Evolutionary conservation across 2,797 vertebrate genomes (phyloP), one percentile per base, ranked within the genome.

Genomic region (Lophura swinhoii): DNA sequence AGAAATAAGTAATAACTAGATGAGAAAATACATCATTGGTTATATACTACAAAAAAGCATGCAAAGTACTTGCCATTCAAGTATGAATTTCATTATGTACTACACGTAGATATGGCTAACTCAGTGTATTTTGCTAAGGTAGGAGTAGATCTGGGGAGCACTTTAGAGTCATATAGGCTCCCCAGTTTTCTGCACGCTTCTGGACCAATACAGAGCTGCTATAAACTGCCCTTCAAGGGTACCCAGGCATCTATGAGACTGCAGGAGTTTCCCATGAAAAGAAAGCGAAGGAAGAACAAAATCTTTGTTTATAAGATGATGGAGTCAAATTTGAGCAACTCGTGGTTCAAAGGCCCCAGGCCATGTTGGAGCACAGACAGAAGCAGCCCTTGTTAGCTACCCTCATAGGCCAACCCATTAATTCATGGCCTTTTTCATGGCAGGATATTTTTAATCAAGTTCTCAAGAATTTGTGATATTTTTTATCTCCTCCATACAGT

Each of bases 1-100:
- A 96, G 95, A 97, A 97, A 95, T 95, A 95, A 95, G 94, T 96
- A 95, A 96, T 97, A 96, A 94, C 89, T 67, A 48, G 76, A 93
- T 95, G 93, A 96, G 81, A 97, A 97, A 95, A 95, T 86, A 79
- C 74, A 84, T 90, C 78, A 82, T 88, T 95, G 90, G 66, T 96
- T 84, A 96, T 90, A 70, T 26, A 94, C 67, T 74, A 87, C 12
- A 4, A 75, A 95, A 95, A 95, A 92, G 77, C 76, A 95, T 67
- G 91, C 92, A 63, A 96, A 95, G 71, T 93, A 92, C 74, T 93
- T 96, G 77, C 83, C 89, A 93, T 96, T 96, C 87, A 91, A 94
- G 56, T 77, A 92, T 46, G 94, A 89, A 90, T 97, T 96, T 97
- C 86, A 88, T 96, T 96, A 96, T 83, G 69, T 79, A 73, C 46